Base-by-base conservation (phyloP, 92 coral and sea anemone species). In the Virgularia gustaviana region DNA sequence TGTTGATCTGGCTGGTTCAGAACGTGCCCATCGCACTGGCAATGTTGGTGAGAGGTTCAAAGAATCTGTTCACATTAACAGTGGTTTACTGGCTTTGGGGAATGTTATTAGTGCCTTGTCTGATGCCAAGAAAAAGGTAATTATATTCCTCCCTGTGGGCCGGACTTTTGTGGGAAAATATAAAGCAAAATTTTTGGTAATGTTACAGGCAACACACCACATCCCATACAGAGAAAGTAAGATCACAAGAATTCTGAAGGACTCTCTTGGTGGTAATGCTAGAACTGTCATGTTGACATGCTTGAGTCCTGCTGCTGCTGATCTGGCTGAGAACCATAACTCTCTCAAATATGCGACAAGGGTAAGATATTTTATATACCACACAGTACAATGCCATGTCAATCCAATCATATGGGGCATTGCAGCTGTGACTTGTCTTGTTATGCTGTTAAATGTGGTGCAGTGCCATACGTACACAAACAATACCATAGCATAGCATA, bases 1-100 rank as follows among this genome's bases (percentile, higher is more conserved):
- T 61, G 98, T 92, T 13, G 98, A 92, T 49, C 82, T 92, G 62
- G 98, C 98, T 65, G 98, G 98, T 12, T 92, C 98, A 6, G 98
- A 92, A 75, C 71, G 96, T 16, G 98, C 88, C 0, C 87, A 89
- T 76, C 81, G 98, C 29, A 92, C 98, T 15, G 98, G 98, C 1
- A 92, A 92, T 75, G 98, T 92, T 37, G 98, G 98, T 2, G 98
- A 92, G 75, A 72, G 98, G 38, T 92, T 92, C 66, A 92, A 92
- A 43, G 98, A 92, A 76, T 89, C 96, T 54, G 94, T 92, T 30
- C 85, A 81, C 75, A 92, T 92, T 38, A 92, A 92, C 85, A 89
- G 88, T 42, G 98, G 98, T 3, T 70, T 92, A 37, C 77, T 92
- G 55, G 88, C 98, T 0, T 79, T 92, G 47, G 98, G 98, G 0